Conservation (phyloP, 2,113 vertebrate species). For the Semnornis frantzii region DNA sequence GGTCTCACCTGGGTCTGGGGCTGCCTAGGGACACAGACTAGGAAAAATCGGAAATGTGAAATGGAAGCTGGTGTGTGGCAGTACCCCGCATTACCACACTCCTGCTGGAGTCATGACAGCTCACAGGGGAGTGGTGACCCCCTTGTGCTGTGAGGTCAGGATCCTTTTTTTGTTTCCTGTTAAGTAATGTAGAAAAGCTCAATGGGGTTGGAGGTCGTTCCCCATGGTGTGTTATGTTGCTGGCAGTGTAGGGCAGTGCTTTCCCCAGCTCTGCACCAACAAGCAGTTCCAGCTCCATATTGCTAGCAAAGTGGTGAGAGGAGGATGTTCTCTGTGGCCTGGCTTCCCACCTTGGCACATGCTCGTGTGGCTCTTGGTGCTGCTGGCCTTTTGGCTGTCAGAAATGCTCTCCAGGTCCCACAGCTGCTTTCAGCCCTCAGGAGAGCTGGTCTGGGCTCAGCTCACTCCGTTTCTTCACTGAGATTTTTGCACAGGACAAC, state of each 20-base stretch:
- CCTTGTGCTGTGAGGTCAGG: not conserved
- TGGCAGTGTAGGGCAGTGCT: not conserved
- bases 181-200: not conserved
- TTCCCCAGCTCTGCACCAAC: not conserved
- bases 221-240: not conserved
- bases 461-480: not conserved
- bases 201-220: not conserved
- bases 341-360: not conserved
- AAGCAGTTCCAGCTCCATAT: not conserved
- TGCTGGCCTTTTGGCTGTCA: not conserved
- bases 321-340: not conserved
- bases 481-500: too few species aligned
- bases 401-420: not conserved
- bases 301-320: not conserved
- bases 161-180: not conserved
- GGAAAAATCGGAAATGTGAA: not conserved
- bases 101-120: not conserved
- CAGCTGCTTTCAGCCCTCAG: not conserved
- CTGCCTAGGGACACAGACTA: not conserved
- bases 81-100: not conserved
- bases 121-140: not conserved
- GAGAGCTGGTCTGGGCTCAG: not conserved
- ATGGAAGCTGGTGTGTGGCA: fast-evolving
- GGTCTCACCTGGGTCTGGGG: not conserved
- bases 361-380: not conserved